phyloP scores from a whole-genome alignment of 1,140 invertebrate species.

The Heliconius hewitsoni region DNA sequence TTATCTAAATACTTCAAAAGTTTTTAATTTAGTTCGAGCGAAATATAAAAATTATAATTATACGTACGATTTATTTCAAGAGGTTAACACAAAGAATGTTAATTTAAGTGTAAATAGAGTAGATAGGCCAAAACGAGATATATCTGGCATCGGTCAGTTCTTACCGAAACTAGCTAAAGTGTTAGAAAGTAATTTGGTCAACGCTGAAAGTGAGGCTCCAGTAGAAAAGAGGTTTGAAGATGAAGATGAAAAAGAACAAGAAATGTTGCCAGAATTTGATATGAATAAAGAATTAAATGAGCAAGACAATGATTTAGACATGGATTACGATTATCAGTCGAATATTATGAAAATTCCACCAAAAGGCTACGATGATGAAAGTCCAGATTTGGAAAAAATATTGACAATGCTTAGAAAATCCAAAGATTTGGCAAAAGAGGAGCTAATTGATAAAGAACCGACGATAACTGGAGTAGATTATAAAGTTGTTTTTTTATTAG shows the following conservation, averaged over 20 bases:
- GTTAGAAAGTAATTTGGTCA: constrained; percentile 53
- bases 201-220: constrained; percentile 48
- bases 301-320: constrained; percentile 48
- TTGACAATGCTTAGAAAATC: constrained; percentile 53
- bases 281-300: constrained; percentile 71
- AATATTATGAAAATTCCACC: constrained; percentile 79
- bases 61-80: constrained; percentile 60
- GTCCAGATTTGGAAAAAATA: constrained; percentile 57
- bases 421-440: constrained; percentile 51
- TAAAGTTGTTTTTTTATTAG: constrained; percentile 68
- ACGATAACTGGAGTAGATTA: constrained; percentile 50
- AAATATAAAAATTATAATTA: constrained; percentile 70
- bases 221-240: constrained; percentile 58
- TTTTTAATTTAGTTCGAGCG: constrained; percentile 53
- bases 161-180: constrained; percentile 65
- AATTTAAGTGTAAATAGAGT: constrained; percentile 44
- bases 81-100: constrained; percentile 37
- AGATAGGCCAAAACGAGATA: constrained; percentile 52
- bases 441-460: constrained; percentile 27
- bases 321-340: constrained; percentile 62
- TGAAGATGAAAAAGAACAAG: constrained; percentile 46
- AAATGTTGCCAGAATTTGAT: constrained; percentile 66
- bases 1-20: constrained; percentile 65
- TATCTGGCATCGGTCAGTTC: constrained; percentile 56
- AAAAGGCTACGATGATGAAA: constrained; percentile 65